Conservation (phyloP, 1,140 invertebrate species). For the Notospermus geniculatus region DNA sequence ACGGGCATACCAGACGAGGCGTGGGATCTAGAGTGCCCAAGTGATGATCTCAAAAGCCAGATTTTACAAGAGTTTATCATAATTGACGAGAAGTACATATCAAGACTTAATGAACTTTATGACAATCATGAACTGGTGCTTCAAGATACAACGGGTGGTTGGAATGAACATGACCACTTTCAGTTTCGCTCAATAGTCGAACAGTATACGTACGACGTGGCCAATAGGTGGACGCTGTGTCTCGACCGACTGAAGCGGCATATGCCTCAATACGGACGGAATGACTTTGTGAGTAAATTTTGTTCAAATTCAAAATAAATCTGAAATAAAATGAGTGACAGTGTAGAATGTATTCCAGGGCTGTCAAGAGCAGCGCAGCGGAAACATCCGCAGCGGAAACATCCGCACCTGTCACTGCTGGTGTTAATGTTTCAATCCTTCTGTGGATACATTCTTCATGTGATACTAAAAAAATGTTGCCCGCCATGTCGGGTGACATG, state of each 20-base stretch:
- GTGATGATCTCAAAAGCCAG: constrained; percentile 41
- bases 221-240: constrained; percentile 39
- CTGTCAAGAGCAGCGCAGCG: too few species aligned
- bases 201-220: constrained; percentile 43
- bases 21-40: constrained; percentile 48
- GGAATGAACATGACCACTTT: constrained; percentile 45
- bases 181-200: constrained; percentile 41
- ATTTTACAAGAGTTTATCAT: constrained; percentile 50
- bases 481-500: too few species aligned
- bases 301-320: too few species aligned
- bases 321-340: too few species aligned
- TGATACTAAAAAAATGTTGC: too few species aligned
- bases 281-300: too few species aligned
- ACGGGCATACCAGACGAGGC: constrained; percentile 51
- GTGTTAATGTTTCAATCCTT: too few species aligned
- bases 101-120: constrained; percentile 36
- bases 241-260: constrained; percentile 47
- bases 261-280: constrained; percentile 28
- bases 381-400: too few species aligned
- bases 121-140: constrained; percentile 31
- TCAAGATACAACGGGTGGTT: constrained; percentile 40
- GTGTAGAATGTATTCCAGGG: too few species aligned
- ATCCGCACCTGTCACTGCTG: too few species aligned
- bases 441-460: too few species aligned
- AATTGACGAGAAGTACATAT: constrained; percentile 47